Evolutionary conservation across 2,113 vertebrate genomes (phyloP), one percentile per base, ranked within the genome.

Genomic region (Malurus elegans): DNA sequence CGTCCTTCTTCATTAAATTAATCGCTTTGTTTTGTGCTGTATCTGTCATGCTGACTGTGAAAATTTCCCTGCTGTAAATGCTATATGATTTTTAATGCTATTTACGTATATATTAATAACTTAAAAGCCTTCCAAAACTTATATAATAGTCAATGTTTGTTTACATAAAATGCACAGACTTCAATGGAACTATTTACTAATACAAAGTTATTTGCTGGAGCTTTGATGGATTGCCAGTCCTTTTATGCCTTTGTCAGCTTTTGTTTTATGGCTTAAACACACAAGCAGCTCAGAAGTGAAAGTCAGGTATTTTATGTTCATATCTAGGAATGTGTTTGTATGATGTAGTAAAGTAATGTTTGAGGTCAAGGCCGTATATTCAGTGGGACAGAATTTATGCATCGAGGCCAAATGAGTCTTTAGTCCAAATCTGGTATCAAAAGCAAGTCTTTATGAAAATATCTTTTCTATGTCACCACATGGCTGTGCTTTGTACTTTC

Each of bases 351-450:
- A 88, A 92, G 72, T 38, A 79, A 79, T 47, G 42, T 85, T 92
- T 92, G 93, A 95, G 79, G 80, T 92, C 88, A 95, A 72, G 69
- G 72, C 48, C 16, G 36, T 69, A 61, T 15, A 93, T 60, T 88
- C 21, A 66, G 53, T 91, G 80, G 36, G 72, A 51, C 29, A 93
- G 81, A 92, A 93, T 92, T 95, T 91, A 93, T 78, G 56, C 78
- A 82, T n/a, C 18, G 17, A 79, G 58, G 56, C n/a, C 88, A 93
- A 92, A 89, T 17, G 64, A 80, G 50, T 67, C 31, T 74, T 86
- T 61, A 86, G 67, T 54, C 54, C 62, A 40, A 95, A 56, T 72
- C 78, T 66, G 70, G 45, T 69, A 96, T 89, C 83, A 73, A 91
- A 96, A 92, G 34, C 69, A 53, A 94, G 56, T 34, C 31, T 50